Base-by-base conservation (phyloP, 1,140 invertebrate genomes). In the Drosophila suzukii region DNA sequence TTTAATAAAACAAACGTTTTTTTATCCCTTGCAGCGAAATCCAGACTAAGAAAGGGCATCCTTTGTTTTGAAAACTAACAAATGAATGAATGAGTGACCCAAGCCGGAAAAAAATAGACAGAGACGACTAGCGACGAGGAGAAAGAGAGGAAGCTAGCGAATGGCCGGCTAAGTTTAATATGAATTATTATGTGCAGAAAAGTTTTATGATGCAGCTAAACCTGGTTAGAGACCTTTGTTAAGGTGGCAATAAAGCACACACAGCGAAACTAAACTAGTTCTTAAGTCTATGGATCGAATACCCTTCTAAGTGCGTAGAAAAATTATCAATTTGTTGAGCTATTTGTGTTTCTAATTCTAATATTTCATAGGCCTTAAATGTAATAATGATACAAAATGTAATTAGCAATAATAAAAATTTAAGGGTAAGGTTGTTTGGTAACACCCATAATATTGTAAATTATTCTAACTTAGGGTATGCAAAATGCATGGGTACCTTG, bases 121-220 rank as follows among this genome's bases (percentile, higher is more conserved):
- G 7, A 15, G 34, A n/a, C 8, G 15, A 6, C 30, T n/a, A n/a
- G 6, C 49, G 20, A 32, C 20, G 32, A 11, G 41, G 5, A 20
- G 53, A 27, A n/a, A 39, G 47, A 53, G 24, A 66, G 70, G 50
- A 10, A 53, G 56, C 13, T 6, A 59, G 30, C 10, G 39, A 49
- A 20, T 41, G 13, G 50, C 47, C 32, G 57, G 73, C 50, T 49
- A 83, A 81, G 80, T 89, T 89, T 89, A 89, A 89, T 81, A 89
- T 89, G 84, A 89, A 81, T 84, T 89, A 89, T 89, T 81, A 89
- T 75, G 84, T 89, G 84, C 68, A 67, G 76, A 78, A 89, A 88
- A 88, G 84, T 89, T 89, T 68, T 72, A 89, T 88, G 76, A 67
- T 61, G 75, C 57, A 44, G 44, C 62, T 53, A 65, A 47, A 63